Conservation (phyloP, 2,888 invertebrate genomes). For the Melikaiella ostensackeni region DNA sequence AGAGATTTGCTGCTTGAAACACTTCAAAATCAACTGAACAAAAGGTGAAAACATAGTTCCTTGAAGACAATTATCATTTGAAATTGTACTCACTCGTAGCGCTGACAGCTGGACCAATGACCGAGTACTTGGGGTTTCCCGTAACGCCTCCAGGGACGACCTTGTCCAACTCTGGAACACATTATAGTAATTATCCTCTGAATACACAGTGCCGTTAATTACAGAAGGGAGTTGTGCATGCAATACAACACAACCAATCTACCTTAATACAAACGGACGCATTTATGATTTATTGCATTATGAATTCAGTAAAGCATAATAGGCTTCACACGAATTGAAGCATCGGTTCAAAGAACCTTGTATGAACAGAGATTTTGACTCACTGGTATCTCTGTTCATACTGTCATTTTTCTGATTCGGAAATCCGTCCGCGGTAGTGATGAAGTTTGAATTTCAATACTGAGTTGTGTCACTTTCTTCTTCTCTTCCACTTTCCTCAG, state of each 20-base stretch:
- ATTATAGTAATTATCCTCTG: slow-evolving; percentile 76
- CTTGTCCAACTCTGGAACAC: slow-evolving; percentile 77
- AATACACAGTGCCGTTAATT: slow-evolving; percentile 72
- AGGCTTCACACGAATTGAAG: slow-evolving; percentile 43
- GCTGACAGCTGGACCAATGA: slow-evolving; percentile 86
- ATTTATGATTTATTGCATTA: slow-evolving; percentile 71
- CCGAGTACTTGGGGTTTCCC: slow-evolving; percentile 77
- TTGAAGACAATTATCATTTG: slow-evolving; percentile 28
- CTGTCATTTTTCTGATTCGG: too few species aligned
- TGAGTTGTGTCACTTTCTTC: too few species aligned
- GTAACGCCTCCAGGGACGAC: slow-evolving; percentile 75
- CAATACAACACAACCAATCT: slow-evolving; percentile 72
- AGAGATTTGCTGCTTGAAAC: too few species aligned
- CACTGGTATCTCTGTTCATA: too few species aligned
- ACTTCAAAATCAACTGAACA: too few species aligned
- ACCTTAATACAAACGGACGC: slow-evolving; percentile 70
- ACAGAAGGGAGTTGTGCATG: slow-evolving; percentile 56
- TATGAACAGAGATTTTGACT: too few species aligned
- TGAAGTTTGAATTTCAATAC: too few species aligned
- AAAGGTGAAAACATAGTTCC: background rate
- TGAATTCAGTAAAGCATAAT: slow-evolving; percentile 63
- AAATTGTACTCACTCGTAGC: slow-evolving; percentile 84
- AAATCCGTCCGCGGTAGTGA: too few species aligned
- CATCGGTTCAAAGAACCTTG: too few species aligned
- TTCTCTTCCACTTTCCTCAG: too few species aligned